phyloP scores from a whole-genome alignment of 2,888 invertebrate genomes.

The Eupithecia subfuscata region DNA sequence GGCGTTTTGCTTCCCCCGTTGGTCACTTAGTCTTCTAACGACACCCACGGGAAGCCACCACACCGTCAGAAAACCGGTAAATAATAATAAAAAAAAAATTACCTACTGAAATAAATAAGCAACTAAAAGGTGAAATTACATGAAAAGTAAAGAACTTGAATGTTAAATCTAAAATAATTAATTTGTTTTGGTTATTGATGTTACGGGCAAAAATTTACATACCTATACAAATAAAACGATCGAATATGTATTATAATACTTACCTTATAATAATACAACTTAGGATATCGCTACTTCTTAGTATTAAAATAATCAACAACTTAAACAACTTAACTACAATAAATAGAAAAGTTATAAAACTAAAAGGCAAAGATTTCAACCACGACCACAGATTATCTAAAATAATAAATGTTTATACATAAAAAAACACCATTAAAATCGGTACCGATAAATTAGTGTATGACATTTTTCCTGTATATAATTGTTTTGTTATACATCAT shows the following conservation, averaged over 20 bases:
- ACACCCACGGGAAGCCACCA: no score
- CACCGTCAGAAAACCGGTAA: no score
- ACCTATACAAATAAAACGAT: neutral
- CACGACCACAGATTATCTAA: neutral
- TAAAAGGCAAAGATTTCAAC: neutral
- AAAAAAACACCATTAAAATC: neutral
- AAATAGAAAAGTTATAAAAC: neutral
- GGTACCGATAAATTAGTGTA: neutral
- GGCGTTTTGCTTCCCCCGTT: no score
- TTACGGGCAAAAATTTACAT: no score
- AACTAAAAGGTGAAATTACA: no score
- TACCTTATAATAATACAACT: constrained; percentile 3
- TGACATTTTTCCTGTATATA: neutral
- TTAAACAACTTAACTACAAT: neutral
- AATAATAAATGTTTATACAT: neutral
- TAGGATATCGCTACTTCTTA: neutral
- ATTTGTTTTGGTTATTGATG: no score
- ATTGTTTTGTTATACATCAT: neutral
- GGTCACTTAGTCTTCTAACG: no score
- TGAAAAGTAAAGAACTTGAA: no score
- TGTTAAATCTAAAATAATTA: no score
- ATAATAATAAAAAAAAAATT: no score
- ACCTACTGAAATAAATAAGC: no score
- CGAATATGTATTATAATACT: neutral
- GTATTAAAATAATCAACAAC: neutral